Percentiles rank a stretch among this genome's conserved stretches.
Evolutionary conservation across 2,113 vertebrate genomes (phyloP).

Genomic region (Podarcis cretensis): DNA sequence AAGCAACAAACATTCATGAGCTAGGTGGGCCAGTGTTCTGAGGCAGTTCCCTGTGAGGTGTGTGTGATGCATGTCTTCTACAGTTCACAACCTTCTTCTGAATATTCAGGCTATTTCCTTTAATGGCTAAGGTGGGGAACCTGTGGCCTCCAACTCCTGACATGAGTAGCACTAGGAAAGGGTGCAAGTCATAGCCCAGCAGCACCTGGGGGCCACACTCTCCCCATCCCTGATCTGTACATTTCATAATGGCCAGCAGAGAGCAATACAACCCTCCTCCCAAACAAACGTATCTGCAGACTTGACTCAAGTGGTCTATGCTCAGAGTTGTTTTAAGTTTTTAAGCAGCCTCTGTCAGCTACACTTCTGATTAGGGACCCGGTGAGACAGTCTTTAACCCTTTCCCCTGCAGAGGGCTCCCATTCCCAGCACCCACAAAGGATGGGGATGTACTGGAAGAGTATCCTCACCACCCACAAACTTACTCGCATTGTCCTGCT

Average conservation of each 20-base stretch:
- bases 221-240: not conserved
- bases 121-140: not conserved
- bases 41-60: not conserved
- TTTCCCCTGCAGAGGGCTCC: not conserved
- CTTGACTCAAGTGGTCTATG: not conserved
- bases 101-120: slow-evolving; percentile 7
- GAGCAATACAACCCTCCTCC: not conserved
- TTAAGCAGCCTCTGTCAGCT: not conserved
- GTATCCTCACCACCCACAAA: not conserved
- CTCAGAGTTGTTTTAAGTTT: not conserved
- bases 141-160: not conserved
- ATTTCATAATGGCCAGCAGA: slow-evolving; percentile 61
- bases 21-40: no score
- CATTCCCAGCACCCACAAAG: not conserved
- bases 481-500: slow-evolving; percentile 87
- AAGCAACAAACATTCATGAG: no score
- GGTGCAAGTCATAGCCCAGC: not conserved
- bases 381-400: not conserved
- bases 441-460: not conserved
- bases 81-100: not conserved
- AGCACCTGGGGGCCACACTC: not conserved
- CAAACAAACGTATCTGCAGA: not conserved
- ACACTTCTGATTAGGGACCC: not conserved
- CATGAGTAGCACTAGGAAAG: not conserved
- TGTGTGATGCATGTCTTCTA: not conserved